Percentiles rank a stretch among this genome's conserved stretches.
Conservation (phyloP, 2,888 invertebrate genomes). For the Sesia apiformis region DNA sequence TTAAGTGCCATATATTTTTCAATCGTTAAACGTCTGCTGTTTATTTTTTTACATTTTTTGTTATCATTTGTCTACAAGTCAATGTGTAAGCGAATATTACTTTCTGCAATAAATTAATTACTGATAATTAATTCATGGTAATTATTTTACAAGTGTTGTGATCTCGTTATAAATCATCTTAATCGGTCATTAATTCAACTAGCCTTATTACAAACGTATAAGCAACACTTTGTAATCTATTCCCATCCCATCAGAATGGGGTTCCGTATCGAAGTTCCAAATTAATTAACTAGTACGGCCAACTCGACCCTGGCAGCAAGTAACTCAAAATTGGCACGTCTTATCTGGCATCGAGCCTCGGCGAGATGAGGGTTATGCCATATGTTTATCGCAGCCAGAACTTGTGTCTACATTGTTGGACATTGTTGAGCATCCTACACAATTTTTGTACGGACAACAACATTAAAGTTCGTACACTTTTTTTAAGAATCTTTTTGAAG, state of each 20-base stretch:
- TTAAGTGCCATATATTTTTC: constrained; percentile 46
- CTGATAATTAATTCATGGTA: neutral
- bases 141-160: neutral
- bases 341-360: constrained; percentile 34
- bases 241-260: constrained; percentile 39
- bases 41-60: neutral
- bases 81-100: neutral
- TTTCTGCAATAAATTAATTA: neutral
- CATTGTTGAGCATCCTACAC: constrained; percentile 11
- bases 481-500: neutral
- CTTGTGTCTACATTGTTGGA: constrained; percentile 16
- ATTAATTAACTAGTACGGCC: constrained; percentile 47
- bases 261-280: constrained; percentile 31
- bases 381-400: constrained; percentile 29
- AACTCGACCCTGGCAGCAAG: constrained; percentile 20
- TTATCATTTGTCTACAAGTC: neutral
- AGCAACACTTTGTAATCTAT: constrained; percentile 19
- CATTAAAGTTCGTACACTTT: neutral
- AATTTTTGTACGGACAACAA: neutral
- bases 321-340: constrained; percentile 48
- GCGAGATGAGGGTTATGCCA: constrained; percentile 41
- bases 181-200: neutral
- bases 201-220: neutral
- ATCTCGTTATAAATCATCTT: neutral
- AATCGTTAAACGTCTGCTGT: constrained; percentile 33